Evolutionary conservation across 2,113 vertebrate species (phyloP), one percentile per base, ranked within the genome.

Genomic region (Microtus pennsylvanicus): DNA sequence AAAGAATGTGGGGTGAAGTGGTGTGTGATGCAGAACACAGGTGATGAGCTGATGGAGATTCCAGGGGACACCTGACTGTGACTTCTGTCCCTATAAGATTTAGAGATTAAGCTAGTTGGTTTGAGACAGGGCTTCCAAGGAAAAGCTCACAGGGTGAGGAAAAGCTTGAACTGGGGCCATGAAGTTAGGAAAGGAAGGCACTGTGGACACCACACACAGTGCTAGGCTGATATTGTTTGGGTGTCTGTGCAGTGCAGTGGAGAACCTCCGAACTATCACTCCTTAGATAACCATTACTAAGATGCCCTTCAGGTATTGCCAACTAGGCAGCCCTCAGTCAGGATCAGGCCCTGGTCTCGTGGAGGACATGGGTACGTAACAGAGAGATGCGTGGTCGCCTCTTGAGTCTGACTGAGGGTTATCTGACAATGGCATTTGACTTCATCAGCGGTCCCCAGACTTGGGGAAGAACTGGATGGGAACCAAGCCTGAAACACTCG

Each of bases 81-180:
- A 94, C 16, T 12, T 30, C 76, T 47, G 52, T 14, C 28, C 35
- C 26, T 45, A 0, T 4, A 67, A 30, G 38, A 95, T 63, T 92
- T 67, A 24, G 38, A 35, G 83, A 67, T n/a, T 35, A 72, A n/a
- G 38, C 78, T n/a, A 33, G 47, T 78, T n/a, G n/a, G 13, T 42
- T 30, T 90, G n/a, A 83, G 33, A 5, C 45, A n/a, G 55, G 35
- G 22, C 88, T 86, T 24, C 10, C 80, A 42, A 94, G 19, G 26
- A 19, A 45, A 94, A 21, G 38, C 9, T 70, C 67, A 42, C 28
- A n/a, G 76, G 52, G 33, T 38, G 21, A 83, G 13, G 61, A 52
- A 65, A 6, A 16, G n/a, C 4, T 11, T 0, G 7, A 74, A 11
- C 19, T 69, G 16, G 24, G 28, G n/a, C 24, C 4, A 3, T 14